These are phyloP conservation scores for Catamblyrhynchus diadema DNA, from an alignment of 2,797 vertebrate species.

Conservation along the genomic window DNA sequence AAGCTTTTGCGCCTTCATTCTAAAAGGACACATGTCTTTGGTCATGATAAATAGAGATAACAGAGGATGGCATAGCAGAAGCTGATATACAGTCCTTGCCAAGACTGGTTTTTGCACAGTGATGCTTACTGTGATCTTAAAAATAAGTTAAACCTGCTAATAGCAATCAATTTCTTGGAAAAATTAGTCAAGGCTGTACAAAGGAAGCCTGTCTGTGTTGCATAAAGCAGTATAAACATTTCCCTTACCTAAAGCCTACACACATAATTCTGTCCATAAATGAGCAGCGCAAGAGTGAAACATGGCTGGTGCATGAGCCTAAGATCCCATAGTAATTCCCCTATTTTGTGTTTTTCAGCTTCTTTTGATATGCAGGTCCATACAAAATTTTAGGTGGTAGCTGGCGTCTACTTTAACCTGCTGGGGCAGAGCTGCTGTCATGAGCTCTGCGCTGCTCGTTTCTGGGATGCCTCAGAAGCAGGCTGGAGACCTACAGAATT, in stretches of 20 bases:
- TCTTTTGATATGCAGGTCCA: neutral
- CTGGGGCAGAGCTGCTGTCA: neutral
- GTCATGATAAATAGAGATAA: neutral
- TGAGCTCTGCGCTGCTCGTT: neutral
- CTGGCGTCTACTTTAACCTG: neutral
- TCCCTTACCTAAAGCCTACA: neutral
- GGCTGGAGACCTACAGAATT: neutral
- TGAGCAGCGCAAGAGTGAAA: fast-evolving
- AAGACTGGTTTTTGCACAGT: neutral
- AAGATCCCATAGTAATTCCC: neutral
- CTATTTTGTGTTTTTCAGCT: neutral
- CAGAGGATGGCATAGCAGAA: neutral
- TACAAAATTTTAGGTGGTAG: neutral
- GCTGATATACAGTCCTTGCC: neutral
- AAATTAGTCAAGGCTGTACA: neutral
- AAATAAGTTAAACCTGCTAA: neutral
- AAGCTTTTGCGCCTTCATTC: neutral
- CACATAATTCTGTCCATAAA: neutral
- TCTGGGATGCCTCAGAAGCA: neutral
- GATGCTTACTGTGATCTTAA: neutral
- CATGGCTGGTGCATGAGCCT: neutral
- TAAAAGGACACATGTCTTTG: neutral
- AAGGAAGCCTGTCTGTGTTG: neutral
- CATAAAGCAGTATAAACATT: neutral
- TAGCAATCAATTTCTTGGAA: neutral